Evolutionary conservation across 2,113 vertebrate genomes (phyloP).

Genomic region (Neotoma lepida): DNA sequence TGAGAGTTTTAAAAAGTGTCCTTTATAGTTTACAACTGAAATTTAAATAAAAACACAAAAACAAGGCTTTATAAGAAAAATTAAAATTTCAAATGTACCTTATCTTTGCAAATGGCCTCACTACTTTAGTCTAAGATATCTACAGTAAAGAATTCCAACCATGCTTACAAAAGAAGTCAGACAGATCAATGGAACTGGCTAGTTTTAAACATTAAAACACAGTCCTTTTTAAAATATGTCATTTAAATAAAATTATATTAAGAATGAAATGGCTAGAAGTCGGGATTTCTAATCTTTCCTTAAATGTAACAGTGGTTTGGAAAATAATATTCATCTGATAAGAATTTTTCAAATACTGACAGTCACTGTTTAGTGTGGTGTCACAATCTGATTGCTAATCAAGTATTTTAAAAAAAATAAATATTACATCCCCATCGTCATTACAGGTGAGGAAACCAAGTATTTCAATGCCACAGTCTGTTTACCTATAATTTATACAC

Average conservation of each 20-base stretch:
- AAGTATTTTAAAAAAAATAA: slow-evolving; percentile 43
- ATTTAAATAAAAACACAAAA: slow-evolving; percentile 74
- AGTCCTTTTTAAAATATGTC: background rate
- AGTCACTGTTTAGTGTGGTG: background rate
- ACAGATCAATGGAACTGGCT: slow-evolving; percentile 74
- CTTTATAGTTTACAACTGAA: slow-evolving; percentile 65
- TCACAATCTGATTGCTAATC: background rate
- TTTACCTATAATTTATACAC: background rate
- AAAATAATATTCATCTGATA: slow-evolving; percentile 39
- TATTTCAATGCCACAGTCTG: background rate
- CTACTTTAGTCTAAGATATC: slow-evolving; percentile 73
- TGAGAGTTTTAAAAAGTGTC: slow-evolving; percentile 19
- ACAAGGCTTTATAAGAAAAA: slow-evolving; percentile 70
- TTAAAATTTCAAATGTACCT: slow-evolving; percentile 51
- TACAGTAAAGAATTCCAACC: slow-evolving; percentile 75
- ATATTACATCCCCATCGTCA: background rate
- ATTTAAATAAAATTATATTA: slow-evolving; percentile 62
- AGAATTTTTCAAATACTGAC: background rate
- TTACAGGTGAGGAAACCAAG: background rate
- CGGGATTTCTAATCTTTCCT: background rate
- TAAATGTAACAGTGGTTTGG: slow-evolving; percentile 45
- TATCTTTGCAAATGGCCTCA: slow-evolving; percentile 56
- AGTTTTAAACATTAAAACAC: background rate
- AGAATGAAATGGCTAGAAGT: background rate
- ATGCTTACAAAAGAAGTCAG: slow-evolving; percentile 49